phyloP scores from a whole-genome alignment of 2,888 invertebrate species.

The Andrena minutula region DNA sequence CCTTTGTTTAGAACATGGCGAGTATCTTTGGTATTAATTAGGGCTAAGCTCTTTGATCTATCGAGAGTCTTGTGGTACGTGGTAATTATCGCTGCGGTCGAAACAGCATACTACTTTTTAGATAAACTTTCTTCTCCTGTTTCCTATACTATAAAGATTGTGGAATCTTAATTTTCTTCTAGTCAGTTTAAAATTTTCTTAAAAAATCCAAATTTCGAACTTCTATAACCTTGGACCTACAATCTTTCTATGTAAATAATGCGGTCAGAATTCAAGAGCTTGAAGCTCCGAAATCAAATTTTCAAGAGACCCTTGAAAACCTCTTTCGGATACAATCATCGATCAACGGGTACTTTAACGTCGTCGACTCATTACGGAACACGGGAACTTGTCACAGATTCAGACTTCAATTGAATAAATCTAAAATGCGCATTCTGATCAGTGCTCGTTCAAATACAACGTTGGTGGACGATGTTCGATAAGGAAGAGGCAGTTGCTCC shows the following conservation, averaged over 20 bases:
- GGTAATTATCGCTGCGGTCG: too few species aligned
- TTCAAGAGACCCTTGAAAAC: neutral
- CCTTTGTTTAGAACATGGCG: too few species aligned
- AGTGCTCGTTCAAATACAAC: constrained; percentile 20
- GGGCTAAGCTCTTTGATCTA: neutral
- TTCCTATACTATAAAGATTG: too few species aligned
- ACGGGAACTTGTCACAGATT: neutral
- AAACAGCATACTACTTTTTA: too few species aligned
- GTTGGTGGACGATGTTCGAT: constrained; percentile 19
- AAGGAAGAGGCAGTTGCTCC: constrained; percentile 36
- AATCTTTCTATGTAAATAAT: neutral
- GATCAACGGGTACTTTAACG: neutral
- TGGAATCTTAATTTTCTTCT: neutral
- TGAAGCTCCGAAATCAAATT: neutral
- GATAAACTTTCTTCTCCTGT: too few species aligned
- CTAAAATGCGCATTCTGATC: constrained; percentile 8
- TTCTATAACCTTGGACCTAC: neutral
- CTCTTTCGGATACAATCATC: neutral
- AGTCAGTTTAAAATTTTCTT: neutral
- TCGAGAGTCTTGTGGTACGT: neutral
- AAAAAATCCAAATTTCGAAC: neutral
- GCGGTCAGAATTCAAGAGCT: neutral
- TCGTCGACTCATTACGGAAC: neutral
- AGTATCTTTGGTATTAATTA: neutral
- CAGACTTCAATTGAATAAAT: neutral